Percentiles rank a stretch among this genome's conserved stretches.
phyloP scores from a whole-genome alignment of 1,140 invertebrate species.

The Solenopsis fugax region DNA sequence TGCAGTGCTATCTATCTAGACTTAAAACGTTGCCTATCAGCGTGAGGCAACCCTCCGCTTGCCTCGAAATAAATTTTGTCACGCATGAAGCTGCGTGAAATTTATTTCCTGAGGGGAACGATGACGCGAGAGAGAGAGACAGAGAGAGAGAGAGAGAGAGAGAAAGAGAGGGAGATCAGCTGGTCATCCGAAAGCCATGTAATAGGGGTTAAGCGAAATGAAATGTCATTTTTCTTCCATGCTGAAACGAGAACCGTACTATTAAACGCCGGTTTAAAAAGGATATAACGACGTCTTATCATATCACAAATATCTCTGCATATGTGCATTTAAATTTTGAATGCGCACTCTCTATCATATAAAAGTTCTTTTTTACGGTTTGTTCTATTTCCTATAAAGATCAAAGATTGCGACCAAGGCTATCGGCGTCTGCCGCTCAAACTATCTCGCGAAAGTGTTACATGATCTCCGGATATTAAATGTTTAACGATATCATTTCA shows the following conservation, averaged over 20 bases:
- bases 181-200: slow-evolving; percentile 20
- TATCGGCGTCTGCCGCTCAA: background rate
- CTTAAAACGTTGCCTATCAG: slow-evolving; percentile 62
- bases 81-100: slow-evolving; percentile 49
- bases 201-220: slow-evolving; percentile 50
- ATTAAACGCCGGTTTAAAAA: background rate
- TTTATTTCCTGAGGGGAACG: slow-evolving; percentile 52
- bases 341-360: background rate
- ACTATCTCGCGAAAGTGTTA: slow-evolving; percentile 32
- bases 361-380: background rate
- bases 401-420: slow-evolving; percentile 18
- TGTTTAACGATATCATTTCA: slow-evolving; percentile 45
- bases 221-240: slow-evolving; percentile 37
- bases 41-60: slow-evolving; percentile 19
- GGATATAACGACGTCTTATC: background rate
- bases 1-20: slow-evolving; percentile 43
- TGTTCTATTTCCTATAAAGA: slow-evolving; percentile 31
- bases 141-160: background rate
- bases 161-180: slow-evolving; percentile 16
- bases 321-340: background rate
- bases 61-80: slow-evolving; percentile 56
- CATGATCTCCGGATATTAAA: slow-evolving; percentile 50
- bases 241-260: background rate
- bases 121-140: slow-evolving; percentile 9
- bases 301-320: background rate